phyloP scores from a whole-genome alignment of 2,888 invertebrate genomes.

The Diaprepes abbreviatus region DNA sequence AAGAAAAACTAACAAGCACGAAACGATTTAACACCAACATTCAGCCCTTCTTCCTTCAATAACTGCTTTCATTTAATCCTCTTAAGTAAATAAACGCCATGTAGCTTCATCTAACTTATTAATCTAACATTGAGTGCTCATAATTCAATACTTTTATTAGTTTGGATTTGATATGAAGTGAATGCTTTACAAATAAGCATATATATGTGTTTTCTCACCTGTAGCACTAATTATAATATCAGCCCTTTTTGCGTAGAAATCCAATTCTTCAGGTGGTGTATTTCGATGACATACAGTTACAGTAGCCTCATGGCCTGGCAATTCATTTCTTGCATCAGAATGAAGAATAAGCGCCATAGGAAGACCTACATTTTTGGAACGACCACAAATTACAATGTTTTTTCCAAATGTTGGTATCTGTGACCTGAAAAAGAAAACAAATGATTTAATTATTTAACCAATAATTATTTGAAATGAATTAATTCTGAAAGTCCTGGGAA shows the following conservation, averaged over 20 bases:
- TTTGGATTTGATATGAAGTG: too few species aligned
- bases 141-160: too few species aligned
- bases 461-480: too few species aligned
- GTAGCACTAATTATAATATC: slow-evolving; percentile 85
- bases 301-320: slow-evolving; percentile 85
- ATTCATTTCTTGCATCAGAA: slow-evolving; percentile 80
- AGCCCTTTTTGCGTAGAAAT: slow-evolving; percentile 77
- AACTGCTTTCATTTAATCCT: too few species aligned
- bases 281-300: slow-evolving; percentile 91
- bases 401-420: slow-evolving; percentile 87
- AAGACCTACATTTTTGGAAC: slow-evolving; percentile 93
- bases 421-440: slow-evolving; percentile 59
- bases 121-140: too few species aligned
- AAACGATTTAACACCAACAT: too few species aligned
- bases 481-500: too few species aligned
- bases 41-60: too few species aligned
- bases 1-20: too few species aligned
- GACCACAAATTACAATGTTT: slow-evolving; percentile 89
- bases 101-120: too few species aligned
- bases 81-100: too few species aligned
- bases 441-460: not conserved
- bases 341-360: slow-evolving; percentile 90
- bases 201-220: slow-evolving; percentile 72
- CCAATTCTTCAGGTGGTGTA: slow-evolving; percentile 84
- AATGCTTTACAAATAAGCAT: too few species aligned